These are phyloP conservation scores for Ascidia mentula DNA, from an alignment of 23 tunicate genomes.

Conservation along the genomic window DNA sequence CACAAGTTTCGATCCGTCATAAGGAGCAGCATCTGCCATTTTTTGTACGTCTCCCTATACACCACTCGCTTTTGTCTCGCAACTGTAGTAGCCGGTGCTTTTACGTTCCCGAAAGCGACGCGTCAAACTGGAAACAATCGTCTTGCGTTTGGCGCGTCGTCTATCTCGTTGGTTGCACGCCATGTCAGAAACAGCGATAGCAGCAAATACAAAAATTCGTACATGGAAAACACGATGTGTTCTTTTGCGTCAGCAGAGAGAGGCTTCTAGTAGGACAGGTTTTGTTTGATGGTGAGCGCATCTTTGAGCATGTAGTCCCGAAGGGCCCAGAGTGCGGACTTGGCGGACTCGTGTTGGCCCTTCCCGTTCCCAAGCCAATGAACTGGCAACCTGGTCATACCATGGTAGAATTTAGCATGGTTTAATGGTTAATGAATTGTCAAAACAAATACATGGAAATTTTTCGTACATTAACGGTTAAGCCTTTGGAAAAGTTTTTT, in stretches of 20 bases:
- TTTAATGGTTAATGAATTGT: too few relatives aligned
- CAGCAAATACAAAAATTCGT: slow-evolving; percentile 10
- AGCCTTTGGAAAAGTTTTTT: too few relatives aligned
- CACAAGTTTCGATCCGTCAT: too few relatives aligned
- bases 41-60: neutral
- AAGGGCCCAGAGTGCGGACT: slow-evolving; percentile 82
- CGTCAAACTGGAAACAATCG: neutral
- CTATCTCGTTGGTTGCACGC: neutral
- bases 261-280: slow-evolving; percentile 12
- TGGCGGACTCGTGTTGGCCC: slow-evolving; percentile 63
- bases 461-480: too few relatives aligned
- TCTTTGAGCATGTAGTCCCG: slow-evolving; percentile 88
- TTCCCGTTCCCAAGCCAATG: slow-evolving; percentile 87
- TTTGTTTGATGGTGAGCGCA: slow-evolving; percentile 82
- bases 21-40: slow-evolving; percentile 1
- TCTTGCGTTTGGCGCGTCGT: neutral
- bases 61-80: neutral
- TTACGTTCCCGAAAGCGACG: too few relatives aligned
- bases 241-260: neutral
- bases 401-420: too few relatives aligned
- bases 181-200: neutral
- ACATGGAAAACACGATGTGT: neutral
- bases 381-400: slow-evolving; percentile 80
- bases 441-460: too few relatives aligned
- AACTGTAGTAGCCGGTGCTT: neutral